Evolutionary conservation across 2,797 vertebrate species (phyloP), one percentile per base, ranked within the genome.

Genomic region (Siniperca obscura): DNA sequence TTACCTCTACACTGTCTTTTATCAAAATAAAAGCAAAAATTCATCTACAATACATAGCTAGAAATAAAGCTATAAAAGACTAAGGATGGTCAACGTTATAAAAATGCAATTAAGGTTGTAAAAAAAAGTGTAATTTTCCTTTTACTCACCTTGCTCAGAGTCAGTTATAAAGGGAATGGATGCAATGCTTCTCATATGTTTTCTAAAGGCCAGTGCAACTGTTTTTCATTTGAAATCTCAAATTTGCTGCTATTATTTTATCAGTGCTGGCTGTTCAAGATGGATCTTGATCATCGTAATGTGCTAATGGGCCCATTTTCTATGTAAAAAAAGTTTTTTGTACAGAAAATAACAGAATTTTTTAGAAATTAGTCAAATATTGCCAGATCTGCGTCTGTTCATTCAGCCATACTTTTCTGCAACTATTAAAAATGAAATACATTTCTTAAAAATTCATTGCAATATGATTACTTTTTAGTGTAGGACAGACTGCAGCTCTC

Each of bases 51-150:
- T 1, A 46, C 34, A 40, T 42, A 53, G 22, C 40, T 14, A 42
- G n/a, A 13, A 78, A 42, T 50, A 17, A 44, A 57, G 30, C 30
- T 68, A 8, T 52, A 12, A 59, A 8, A 52, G 12, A 53, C 19
- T 36, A 8, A 2, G 5, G 7, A 53, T 44, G 42, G 40, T 36
- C 25, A 71, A 8, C 13, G 21, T 53, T 44, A 46, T 0, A 53
- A 50, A 25, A 42, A 30, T 16, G 1, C 48, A 13, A 55, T 44
- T 0, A 30, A 14, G 40, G 3, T 55, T 8, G 0, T 36, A 27
- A 53, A 46, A 34, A 22, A 19, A 19, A 12, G 10, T 27, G 0
- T 1, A 10, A 34, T 19, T 19, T 27, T 34, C 4, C 11, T 57
- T 57, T 38, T 36, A 14, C n/a, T 22, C 1, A 3, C n/a, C 25